These are phyloP conservation scores for Microplitis mediator DNA, from an alignment of 1,140 invertebrate genomes.

Conservation along the genomic window DNA sequence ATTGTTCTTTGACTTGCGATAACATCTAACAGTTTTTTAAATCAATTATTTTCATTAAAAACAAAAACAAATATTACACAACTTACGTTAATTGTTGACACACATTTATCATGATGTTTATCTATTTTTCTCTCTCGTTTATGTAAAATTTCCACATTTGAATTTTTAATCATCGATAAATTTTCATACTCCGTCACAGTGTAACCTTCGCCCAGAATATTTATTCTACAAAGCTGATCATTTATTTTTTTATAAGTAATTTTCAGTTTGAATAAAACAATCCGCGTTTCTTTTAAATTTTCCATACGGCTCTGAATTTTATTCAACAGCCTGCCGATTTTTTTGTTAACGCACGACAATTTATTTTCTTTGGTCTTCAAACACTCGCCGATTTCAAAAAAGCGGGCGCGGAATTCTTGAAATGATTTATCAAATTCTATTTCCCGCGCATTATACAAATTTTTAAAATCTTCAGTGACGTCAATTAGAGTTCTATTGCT, in stretches of 20 bases:
- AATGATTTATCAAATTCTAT: conserved; percentile 26
- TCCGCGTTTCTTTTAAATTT: conserved; percentile 26
- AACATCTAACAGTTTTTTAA: conserved; percentile 10
- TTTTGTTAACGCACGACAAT: conserved; percentile 1
- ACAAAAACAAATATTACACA: neutral
- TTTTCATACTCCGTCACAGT: conserved; percentile 35
- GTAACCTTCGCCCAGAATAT: conserved; percentile 28
- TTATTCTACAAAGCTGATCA: conserved; percentile 4
- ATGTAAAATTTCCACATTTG: conserved; percentile 21
- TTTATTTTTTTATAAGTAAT: conserved; percentile 1
- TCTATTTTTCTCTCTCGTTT: conserved; percentile 22
- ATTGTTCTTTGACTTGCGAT: conserved; percentile 24
- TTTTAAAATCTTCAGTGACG: conserved; percentile 14
- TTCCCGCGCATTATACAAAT: neutral
- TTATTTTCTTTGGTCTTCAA: neutral
- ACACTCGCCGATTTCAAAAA: conserved; percentile 22
- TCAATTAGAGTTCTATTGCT: conserved; percentile 11
- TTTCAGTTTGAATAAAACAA: conserved; percentile 23
- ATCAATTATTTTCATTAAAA: neutral
- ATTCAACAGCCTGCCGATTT: conserved; percentile 13
- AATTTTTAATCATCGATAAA: conserved; percentile 15
- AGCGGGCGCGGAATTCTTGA: conserved; percentile 3
- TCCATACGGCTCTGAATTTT: conserved; percentile 12
- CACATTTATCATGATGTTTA: conserved; percentile 16
- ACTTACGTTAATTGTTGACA: conserved; percentile 11